Base-by-base conservation (phyloP, 2,797 vertebrate genomes). In the Sparidentex hasta region DNA sequence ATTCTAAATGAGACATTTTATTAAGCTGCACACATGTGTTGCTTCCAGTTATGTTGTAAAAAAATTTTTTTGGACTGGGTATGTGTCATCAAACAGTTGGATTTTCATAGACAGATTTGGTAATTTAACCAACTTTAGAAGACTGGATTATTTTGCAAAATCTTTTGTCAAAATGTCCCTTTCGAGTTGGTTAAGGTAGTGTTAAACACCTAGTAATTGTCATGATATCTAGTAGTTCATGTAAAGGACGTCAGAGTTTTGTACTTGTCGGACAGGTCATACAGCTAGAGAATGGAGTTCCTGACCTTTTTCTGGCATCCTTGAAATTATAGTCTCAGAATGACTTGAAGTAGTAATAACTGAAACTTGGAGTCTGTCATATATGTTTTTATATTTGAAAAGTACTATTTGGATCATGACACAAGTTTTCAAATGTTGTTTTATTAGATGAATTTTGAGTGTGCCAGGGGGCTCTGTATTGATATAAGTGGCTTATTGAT, bases 401-500 rank as follows among this genome's bases (percentile, higher is more conserved):
- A 2, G 18, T 63, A 21, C 20, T 16, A 4, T n/a, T 46, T 20
- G 5, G 7, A 18, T 57, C 12, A 46, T 51, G 38, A 41, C 46
- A 47, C 27, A 6, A 43, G 50, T 65, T 80, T 74, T 0, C 2
- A 55, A 71, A 63, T 50, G 17, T 33, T 65, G 43, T 83, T 83
- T 68, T 75, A 69, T 67, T 63, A 57, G 50, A 66, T 81, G 38
- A 64, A 83, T 41, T 83, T 65, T 84, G 56, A 66, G 47, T 33
- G 23, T 50, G 18, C 20, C 72, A 76, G 1, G 1, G 56, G 68
- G 67, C 29, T 73, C 27, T 68, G 74, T 86, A 79, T 86, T 78
- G 69, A 87, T 85, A 63, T 91, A 90, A 93, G 83, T 91, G 82
- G 88, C 68, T 91, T 89, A 89, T 88, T 89, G 85, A 91, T 92